Evolutionary conservation across 1,140 invertebrate species (phyloP).

Genomic region (Lutraria rhynchaena): DNA sequence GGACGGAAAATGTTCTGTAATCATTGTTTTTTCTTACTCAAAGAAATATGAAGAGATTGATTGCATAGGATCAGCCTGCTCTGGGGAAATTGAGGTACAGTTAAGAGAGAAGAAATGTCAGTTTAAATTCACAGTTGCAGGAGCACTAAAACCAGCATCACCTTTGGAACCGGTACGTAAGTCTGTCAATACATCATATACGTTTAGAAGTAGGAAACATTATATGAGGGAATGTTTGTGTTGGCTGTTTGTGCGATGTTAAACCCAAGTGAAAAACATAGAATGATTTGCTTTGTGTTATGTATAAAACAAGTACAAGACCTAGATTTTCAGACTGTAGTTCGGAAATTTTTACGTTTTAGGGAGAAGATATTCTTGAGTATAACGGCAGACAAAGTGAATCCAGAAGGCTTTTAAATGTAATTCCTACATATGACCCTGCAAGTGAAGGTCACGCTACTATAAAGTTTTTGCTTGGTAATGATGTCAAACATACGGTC

Average conservation of each 20-base stretch:
- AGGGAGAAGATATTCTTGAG: conserved; percentile 17
- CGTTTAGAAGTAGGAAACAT: no score
- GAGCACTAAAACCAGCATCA: conserved; percentile 19
- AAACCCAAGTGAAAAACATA: no score
- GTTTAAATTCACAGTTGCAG: background rate
- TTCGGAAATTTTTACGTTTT: background rate
- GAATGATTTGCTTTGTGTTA: no score
- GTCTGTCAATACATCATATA: no score
- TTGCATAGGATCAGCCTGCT: background rate
- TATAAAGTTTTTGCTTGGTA: conserved; percentile 6
- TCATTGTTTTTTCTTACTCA: no score
- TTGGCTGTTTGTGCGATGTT: no score
- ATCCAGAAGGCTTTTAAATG: background rate
- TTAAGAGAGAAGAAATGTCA: conserved; percentile 9
- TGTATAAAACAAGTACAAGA: no score
- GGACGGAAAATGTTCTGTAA: no score
- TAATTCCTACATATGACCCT: conserved; percentile 3
- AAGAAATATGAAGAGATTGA: background rate
- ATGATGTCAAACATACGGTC: conserved; percentile 15
- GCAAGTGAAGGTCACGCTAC: background rate
- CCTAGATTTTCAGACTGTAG: no score
- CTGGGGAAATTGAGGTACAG: background rate
- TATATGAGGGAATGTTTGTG: no score
- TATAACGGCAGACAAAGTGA: background rate
- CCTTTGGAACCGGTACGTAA: background rate